Evolutionary conservation across 1,140 invertebrate genomes (phyloP).

Genomic region (Portunus trituberculatus): DNA sequence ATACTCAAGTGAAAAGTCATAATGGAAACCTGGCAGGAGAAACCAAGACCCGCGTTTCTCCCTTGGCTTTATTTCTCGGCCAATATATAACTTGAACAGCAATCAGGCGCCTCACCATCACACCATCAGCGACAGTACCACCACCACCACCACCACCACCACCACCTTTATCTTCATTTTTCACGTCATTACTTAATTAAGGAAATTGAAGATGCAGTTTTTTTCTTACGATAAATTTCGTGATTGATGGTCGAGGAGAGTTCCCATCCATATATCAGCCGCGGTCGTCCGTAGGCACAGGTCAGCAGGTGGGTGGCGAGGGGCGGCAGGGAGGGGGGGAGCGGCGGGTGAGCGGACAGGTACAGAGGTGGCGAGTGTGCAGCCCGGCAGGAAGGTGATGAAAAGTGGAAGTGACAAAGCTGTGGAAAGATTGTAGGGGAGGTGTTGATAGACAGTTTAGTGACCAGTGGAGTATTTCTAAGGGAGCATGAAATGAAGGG

Average conservation of each 20-base stretch:
- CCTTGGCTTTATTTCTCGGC: neutral
- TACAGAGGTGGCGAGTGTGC: neutral
- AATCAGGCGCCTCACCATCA: neutral
- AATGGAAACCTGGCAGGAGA: too few relatives aligned
- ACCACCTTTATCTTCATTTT: slow-evolving; percentile 34
- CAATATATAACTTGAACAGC: neutral
- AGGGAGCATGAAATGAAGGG: too few relatives aligned
- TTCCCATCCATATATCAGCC: slow-evolving; percentile 2
- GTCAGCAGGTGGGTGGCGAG: neutral
- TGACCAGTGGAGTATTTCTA: too few relatives aligned
- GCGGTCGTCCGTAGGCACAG: neutral
- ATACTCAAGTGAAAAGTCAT: too few relatives aligned
- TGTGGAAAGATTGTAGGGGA: too few relatives aligned
- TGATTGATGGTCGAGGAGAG: neutral
- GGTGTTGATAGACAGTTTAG: too few relatives aligned
- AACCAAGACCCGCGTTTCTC: neutral
- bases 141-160: neutral
- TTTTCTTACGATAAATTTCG: slow-evolving; percentile 9
- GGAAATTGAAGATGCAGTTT: slow-evolving; percentile 16
- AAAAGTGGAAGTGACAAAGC: too few relatives aligned
- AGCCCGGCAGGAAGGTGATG: neutral
- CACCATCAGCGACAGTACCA: neutral
- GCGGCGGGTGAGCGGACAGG: neutral
- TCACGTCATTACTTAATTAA: slow-evolving; percentile 47
- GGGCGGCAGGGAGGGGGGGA: neutral